Conservation (phyloP, 2,113 vertebrate genomes). For the Clarias macrocephalus region DNA sequence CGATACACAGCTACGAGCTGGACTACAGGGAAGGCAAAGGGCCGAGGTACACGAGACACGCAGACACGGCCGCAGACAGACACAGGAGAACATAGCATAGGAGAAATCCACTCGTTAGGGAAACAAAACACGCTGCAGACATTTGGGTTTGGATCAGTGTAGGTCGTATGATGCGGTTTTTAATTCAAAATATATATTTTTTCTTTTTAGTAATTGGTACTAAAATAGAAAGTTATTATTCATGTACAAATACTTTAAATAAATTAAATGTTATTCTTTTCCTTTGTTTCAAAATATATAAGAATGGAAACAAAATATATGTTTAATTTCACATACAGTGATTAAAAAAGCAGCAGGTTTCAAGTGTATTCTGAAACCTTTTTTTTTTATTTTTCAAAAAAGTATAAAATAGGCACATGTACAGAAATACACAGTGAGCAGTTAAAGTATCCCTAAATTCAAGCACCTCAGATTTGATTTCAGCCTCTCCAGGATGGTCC, state of each 20-base stretch:
- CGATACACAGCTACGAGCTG: conserved; percentile 78
- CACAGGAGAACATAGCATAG: background rate
- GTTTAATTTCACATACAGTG: background rate
- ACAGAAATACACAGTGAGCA: background rate
- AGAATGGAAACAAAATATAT: background rate
- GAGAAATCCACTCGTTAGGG: background rate
- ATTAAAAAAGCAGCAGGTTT: background rate
- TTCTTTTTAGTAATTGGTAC: background rate
- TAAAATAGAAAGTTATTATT: background rate
- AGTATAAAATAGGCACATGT: background rate
- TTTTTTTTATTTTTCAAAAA: too few relatives aligned
- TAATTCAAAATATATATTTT: background rate
- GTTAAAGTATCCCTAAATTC: background rate
- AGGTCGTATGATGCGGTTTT: background rate
- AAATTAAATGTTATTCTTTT: background rate
- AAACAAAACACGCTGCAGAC: background rate
- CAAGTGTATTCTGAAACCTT: too few relatives aligned
- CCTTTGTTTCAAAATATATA: background rate
- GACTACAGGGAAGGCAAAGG: conserved; percentile 77
- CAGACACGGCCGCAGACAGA: background rate
- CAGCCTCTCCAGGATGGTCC: background rate
- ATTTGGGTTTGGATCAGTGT: background rate
- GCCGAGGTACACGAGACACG: conserved; percentile 76
- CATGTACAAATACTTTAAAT: background rate
- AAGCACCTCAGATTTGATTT: background rate